Evolutionary conservation across 2,888 invertebrate species (phyloP).

Genomic region (Trichacis sp.): DNA sequence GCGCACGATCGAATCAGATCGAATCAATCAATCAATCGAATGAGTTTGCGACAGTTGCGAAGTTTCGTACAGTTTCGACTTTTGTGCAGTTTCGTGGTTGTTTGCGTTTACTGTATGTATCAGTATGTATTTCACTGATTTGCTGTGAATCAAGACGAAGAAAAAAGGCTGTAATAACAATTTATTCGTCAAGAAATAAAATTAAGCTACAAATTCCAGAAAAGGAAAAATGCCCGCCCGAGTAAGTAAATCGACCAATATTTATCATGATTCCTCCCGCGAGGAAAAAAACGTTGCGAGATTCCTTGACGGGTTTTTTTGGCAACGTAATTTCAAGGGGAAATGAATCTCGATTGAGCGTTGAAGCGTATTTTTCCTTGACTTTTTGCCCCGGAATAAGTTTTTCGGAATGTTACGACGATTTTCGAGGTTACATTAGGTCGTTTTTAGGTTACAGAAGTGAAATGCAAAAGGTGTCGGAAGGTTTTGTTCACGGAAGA

Average conservation of each 20-base stretch:
- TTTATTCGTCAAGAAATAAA: neutral
- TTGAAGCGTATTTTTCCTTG: no score
- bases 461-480: slow-evolving; percentile 52
- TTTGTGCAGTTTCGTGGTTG: slow-evolving; percentile 2
- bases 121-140: neutral
- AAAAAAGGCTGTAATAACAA: neutral
- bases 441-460: slow-evolving; percentile 50
- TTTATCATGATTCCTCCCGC: neutral
- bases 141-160: neutral
- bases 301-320: neutral
- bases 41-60: no score
- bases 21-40: no score
- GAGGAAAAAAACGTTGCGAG: neutral
- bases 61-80: neutral
- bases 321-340: neutral
- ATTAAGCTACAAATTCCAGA: no score
- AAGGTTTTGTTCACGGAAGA: slow-evolving; percentile 52
- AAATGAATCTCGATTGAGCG: no score
- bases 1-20: neutral
- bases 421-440: no score
- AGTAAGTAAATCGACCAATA: slow-evolving; percentile 6
- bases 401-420: no score
- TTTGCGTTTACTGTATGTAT: neutral
- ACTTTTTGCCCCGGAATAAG: no score
- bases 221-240: slow-evolving; percentile 7